These are phyloP conservation scores for Pherbina coryleti DNA, from an alignment of 2,888 invertebrate species.

Conservation along the genomic window DNA sequence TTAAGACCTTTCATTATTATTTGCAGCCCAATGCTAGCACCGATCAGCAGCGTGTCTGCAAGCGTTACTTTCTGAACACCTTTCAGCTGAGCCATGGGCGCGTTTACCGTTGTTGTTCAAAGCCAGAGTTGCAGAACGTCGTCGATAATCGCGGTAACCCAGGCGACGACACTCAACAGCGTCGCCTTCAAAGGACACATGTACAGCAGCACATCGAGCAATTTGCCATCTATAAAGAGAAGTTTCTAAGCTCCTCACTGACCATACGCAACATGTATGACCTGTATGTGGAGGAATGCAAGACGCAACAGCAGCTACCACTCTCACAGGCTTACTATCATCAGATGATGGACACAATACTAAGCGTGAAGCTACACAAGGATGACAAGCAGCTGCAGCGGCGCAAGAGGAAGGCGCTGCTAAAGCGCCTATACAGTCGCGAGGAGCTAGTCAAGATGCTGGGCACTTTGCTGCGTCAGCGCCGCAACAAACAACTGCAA, in stretches of 20 bases:
- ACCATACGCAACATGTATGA: constrained; percentile 30
- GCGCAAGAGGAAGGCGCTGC: background rate
- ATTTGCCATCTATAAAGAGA: constrained; percentile 9
- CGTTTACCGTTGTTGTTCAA: constrained; percentile 16
- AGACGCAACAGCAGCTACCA: background rate
- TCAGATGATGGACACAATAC: constrained; percentile 20
- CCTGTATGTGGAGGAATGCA: constrained; percentile 27
- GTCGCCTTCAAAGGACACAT: background rate
- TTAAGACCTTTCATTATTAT: constrained; percentile 7
- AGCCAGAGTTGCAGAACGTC: background rate
- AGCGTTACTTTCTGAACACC: constrained; percentile 22
- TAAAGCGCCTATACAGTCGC: constrained; percentile 19
- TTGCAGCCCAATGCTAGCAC: constrained; percentile 2
- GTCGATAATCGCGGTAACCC: constrained; percentile 24
- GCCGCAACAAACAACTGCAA: background rate
- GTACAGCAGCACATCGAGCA: constrained; percentile 16
- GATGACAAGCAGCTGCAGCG: background rate
- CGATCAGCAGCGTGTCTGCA: constrained; percentile 21
- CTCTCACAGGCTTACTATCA: constrained; percentile 15
- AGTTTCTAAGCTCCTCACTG: constrained; percentile 5
- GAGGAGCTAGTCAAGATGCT: constrained; percentile 5
- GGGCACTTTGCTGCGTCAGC: background rate
- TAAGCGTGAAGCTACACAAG: background rate
- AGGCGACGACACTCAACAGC: constrained; percentile 21
- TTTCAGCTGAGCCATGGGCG: constrained; percentile 32